Percentiles rank a stretch among this genome's conserved stretches.
Evolutionary conservation across 2,113 vertebrate species (phyloP).

Genomic region (Micromys minutus): DNA sequence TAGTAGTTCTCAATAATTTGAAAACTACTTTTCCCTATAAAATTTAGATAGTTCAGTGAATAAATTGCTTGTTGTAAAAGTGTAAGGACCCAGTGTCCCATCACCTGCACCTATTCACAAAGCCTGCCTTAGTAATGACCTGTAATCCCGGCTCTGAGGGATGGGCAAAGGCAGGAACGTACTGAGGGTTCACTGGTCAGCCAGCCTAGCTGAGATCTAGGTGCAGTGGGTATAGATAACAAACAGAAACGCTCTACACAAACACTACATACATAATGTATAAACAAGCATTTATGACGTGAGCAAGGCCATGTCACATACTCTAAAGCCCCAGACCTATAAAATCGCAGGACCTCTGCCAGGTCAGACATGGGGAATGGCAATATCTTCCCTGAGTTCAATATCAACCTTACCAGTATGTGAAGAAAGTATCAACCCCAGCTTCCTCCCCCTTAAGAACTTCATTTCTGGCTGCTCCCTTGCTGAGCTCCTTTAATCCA

Average conservation of each 20-base stretch:
- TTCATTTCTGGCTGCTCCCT: neutral
- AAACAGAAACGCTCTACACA: neutral
- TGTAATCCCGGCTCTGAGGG: too few species aligned
- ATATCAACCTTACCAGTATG: neutral
- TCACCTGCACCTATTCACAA: too few species aligned
- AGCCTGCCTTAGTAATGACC: too few species aligned
- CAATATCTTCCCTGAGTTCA: neutral
- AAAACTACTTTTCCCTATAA: too few species aligned
- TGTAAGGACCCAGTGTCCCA: too few species aligned
- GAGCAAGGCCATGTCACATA: neutral
- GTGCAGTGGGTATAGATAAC: too few species aligned
- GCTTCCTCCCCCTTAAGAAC: neutral
- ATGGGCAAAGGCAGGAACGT: too few species aligned
- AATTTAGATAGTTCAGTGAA: too few species aligned
- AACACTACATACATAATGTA: neutral
- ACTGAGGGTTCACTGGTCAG: too few species aligned
- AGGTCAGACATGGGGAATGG: neutral
- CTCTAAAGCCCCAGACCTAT: neutral
- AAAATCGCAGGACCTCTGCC: neutral
- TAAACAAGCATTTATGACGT: neutral
- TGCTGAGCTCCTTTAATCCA: neutral
- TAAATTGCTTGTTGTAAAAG: too few species aligned
- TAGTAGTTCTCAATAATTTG: too few species aligned
- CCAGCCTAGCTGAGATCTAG: too few species aligned
- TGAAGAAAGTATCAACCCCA: neutral